Evolutionary conservation across 2,113 vertebrate genomes (phyloP), one percentile per base, ranked within the genome.

Genomic region (Erythrolamprus reginae): DNA sequence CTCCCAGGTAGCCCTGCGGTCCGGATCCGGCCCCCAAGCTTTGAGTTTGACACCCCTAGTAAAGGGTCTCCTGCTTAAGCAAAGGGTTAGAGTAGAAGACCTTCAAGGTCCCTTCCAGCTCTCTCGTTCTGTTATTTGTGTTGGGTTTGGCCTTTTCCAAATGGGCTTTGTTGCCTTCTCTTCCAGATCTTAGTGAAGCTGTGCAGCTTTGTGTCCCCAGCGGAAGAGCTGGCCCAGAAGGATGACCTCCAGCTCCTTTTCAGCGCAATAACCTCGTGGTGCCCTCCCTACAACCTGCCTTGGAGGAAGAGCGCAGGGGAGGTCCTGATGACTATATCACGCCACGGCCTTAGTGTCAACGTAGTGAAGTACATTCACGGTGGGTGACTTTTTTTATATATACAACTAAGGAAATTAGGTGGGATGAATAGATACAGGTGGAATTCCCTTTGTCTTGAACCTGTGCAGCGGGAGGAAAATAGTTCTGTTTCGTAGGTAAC

Each of bases 251-350:
- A 99, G 97, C 98, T 99, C 92, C 96, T 99, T 1, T 99, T 99
- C 97, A 99, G 99, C 95, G 99, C 99, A 98, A 99, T 99, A 98
- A 99, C 99, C 50, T 99, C 99, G 82, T 99, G 99, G 99, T 99
- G 99, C 93, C 99, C 99, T 52, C 99, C 99, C 51, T 99, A 99
- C 95, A 99, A 99, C 94, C 98, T 99, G 95, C 99, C 99, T 88
- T 99, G 99, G 99, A 98, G 99, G 95, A 98, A 98, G 96, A 99
- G 99, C 65, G 99, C 99, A 0, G 99, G 98, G n/a, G 99, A 99
- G 95, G 99, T 99, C 42, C 98, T 99, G 12, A 99, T 98, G 97
- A 99, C 99, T 95, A 99, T 99, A 97, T 99, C 99, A 52, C 97
- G 99, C 83, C 98, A 99, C 0, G 99, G 99, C 92, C 99, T 99